A percentile compares a stretch with the other conserved stretches of the same genome.
These are phyloP conservation scores for Hippopotamyrus pictus DNA, from an alignment of 2,797 vertebrate genomes.

Conservation along the genomic window DNA sequence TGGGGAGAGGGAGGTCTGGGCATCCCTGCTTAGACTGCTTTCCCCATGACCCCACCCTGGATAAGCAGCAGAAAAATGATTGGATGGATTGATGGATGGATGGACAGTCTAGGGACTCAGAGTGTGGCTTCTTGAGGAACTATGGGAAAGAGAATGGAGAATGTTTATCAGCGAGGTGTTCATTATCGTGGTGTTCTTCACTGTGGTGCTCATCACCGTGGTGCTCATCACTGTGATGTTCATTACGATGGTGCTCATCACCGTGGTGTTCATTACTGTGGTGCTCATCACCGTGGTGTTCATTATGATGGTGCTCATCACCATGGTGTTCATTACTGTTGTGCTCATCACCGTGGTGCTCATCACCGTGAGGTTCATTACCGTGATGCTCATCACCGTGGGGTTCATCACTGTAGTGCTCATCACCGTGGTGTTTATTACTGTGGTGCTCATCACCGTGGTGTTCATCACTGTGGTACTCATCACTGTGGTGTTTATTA, in stretches of 20 bases:
- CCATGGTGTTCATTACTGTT: neutral
- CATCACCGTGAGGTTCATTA: neutral
- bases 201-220: neutral
- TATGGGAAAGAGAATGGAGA: neutral
- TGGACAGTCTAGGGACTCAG: neutral
- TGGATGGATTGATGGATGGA: neutral
- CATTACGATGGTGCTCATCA: neutral
- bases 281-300: neutral
- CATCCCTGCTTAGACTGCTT: neutral
- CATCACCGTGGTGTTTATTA: neutral
- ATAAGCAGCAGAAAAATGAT: neutral
- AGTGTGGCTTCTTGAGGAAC: neutral
- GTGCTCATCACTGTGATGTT: neutral
- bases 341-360: no score
- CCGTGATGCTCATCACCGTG: fast-evolving
- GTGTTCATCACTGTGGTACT: neutral
- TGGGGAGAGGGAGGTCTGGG: neutral
- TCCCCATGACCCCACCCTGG: neutral
- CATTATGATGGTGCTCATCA: neutral
- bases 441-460: neutral
- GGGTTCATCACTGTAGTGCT: neutral
- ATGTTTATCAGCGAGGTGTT: neutral
- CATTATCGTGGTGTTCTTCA: neutral
- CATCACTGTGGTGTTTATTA: neutral
- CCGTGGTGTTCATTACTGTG: neutral